A percentile compares a stretch with the other conserved stretches of the same genome.
Conservation (phyloP, 2,113 vertebrate genomes). For the Formicarius rufipectus region DNA sequence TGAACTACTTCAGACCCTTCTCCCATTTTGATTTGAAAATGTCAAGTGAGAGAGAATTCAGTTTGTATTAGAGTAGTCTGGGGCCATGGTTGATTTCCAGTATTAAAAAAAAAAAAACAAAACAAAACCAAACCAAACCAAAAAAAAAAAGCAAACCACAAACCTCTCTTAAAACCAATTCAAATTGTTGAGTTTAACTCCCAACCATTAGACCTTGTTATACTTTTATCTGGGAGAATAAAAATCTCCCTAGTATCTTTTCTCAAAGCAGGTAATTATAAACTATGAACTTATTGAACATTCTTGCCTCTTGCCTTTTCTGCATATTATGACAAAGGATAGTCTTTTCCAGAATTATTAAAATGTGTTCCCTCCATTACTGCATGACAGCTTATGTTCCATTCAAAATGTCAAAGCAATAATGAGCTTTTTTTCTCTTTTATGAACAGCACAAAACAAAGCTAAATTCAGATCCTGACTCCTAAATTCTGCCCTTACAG, state of each 20-base stretch:
- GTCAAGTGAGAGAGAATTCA: not conserved
- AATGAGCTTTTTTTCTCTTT: not conserved
- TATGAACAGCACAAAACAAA: not conserved
- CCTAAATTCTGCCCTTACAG: not conserved
- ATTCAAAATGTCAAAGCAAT: not conserved
- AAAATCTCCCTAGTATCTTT: not conserved
- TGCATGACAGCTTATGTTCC: not conserved
- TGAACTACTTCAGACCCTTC: not conserved
- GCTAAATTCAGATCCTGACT: not conserved
- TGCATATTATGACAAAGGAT: not conserved
- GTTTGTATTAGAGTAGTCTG: not conserved
- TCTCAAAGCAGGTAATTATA: slow-evolving; percentile 23
- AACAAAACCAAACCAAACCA: too few species aligned
- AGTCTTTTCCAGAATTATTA: slow-evolving; percentile 39
- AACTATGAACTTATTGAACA: slow-evolving; percentile 20
- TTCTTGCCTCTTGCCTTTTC: slow-evolving; percentile 2
- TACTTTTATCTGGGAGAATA: not conserved
- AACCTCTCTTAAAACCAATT: not conserved
- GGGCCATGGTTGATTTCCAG: not conserved
- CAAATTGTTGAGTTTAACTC: not conserved
- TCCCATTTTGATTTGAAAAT: not conserved
- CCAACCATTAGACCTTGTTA: not conserved
- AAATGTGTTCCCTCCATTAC: not conserved
- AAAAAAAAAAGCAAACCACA: too few species aligned
- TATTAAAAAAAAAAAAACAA: not conserved